These are phyloP conservation scores for Coturnix japonica DNA, from an alignment of 2,113 vertebrate species.

Conservation along the genomic window DNA sequence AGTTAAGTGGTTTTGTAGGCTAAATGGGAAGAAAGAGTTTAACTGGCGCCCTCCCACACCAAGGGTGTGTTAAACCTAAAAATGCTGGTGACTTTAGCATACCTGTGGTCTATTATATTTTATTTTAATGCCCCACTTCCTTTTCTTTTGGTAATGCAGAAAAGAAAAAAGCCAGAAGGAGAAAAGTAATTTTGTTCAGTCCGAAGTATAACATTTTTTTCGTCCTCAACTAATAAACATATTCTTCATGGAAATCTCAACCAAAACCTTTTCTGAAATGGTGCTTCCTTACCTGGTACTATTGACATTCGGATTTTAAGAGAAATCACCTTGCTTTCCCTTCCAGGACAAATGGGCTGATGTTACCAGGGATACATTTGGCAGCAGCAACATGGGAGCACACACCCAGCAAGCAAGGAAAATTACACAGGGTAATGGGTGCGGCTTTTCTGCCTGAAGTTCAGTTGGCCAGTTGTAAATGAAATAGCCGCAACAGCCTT, in stretches of 20 bases:
- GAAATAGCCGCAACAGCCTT: neutral
- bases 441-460: neutral
- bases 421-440: neutral
- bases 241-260: neutral
- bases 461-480: neutral
- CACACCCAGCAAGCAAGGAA: neutral
- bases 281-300: accelerated
- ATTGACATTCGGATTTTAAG: neutral
- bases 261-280: neutral
- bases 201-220: neutral
- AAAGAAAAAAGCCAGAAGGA: neutral
- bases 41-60: neutral
- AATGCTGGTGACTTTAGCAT: neutral
- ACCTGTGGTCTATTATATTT: neutral
- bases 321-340: neutral
- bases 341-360: neutral
- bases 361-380: neutral
- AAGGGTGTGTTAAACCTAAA: neutral
- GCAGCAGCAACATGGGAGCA: neutral
- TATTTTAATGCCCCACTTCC: neutral
- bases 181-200: neutral
- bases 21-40: neutral
- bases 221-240: accelerated
- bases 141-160: neutral
- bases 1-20: neutral